Percentiles rank a stretch among this genome's conserved stretches.
Evolutionary conservation across 2,888 invertebrate species (phyloP).

Genomic region (Aphidoletes aphidimyza): DNA sequence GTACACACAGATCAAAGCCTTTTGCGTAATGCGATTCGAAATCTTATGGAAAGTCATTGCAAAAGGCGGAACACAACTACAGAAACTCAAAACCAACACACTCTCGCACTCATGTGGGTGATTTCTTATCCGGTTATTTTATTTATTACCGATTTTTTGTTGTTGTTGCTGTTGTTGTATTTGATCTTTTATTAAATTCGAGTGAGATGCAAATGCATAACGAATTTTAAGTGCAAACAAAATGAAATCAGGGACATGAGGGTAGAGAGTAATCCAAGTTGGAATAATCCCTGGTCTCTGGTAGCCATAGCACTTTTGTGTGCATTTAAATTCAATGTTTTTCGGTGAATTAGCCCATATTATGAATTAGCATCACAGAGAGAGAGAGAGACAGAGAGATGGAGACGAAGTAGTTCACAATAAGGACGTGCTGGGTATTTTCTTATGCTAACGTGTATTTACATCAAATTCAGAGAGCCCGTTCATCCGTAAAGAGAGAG

Average conservation of each 20-base stretch:
- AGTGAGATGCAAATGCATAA: neutral
- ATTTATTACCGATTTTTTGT: no score
- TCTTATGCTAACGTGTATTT: neutral
- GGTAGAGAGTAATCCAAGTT: no score
- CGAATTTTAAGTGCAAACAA: neutral
- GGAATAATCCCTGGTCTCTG: neutral
- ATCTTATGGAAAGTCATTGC: neutral
- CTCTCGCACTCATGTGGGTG: neutral
- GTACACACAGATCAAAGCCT: no score
- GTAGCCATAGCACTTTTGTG: neutral
- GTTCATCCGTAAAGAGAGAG: no score
- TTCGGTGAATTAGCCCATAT: neutral
- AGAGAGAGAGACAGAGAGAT: no score
- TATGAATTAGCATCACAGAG: neutral
- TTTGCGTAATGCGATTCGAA: no score
- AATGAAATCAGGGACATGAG: neutral
- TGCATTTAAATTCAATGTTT: no score
- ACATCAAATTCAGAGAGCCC: no score
- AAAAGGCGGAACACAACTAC: neutral
- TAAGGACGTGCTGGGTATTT: neutral
- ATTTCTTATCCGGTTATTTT: neutral
- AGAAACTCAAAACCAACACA: neutral
- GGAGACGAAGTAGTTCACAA: neutral
- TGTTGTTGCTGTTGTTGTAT: neutral
- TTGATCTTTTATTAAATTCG: neutral